Evolutionary conservation across 1,140 invertebrate genomes (phyloP), one percentile per base, ranked within the genome.

Genomic region (Lordiphosa collinella): DNA sequence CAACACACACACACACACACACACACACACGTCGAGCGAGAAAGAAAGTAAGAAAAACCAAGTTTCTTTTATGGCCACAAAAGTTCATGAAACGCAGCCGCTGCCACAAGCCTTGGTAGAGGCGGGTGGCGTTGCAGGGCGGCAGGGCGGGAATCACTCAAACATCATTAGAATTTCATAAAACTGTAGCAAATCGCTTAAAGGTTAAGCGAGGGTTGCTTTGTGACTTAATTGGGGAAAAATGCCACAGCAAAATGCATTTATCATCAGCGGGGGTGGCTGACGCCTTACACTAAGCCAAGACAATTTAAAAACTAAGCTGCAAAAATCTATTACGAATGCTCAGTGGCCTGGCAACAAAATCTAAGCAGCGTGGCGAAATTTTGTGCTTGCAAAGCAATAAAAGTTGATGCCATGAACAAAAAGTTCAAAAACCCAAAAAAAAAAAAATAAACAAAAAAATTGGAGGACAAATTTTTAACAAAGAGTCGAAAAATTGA

Each of bases 161-260:
- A 82, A 82, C 61, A 59, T 80, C 70, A 82, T 80, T 80, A 59
- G 66, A 82, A 70, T 71, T 70, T 65, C 70, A 74, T 75, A 75
- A 75, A 82, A 56, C 66, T 61, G 61, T 63, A 49, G 10, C 70
- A 40, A 59, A 70, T 70, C 38, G 59, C 18, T 38, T 32, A 56
- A 69, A 61, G 70, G 63, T 72, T 55, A 60, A 34, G 12, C 25
- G 49, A 51, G 52, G 52, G 52, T 57, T 54, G 43, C 36, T 55
- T 8, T 8, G 41, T 51, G 32, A 80, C 59, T 74, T 64, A 79
- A 79, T 80, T 79, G 76, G 31, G 18, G n/a, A n/a, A 47, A 18
- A 79, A 78, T 79, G 58, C 68, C 74, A 53, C 13, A 41, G 38
- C 51, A 13, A 75, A 80, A 66, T 80, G 75, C 76, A 80, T 80